These are phyloP conservation scores for Aeoliscus strigatus DNA, from an alignment of 2,797 vertebrate species.

Conservation along the genomic window DNA sequence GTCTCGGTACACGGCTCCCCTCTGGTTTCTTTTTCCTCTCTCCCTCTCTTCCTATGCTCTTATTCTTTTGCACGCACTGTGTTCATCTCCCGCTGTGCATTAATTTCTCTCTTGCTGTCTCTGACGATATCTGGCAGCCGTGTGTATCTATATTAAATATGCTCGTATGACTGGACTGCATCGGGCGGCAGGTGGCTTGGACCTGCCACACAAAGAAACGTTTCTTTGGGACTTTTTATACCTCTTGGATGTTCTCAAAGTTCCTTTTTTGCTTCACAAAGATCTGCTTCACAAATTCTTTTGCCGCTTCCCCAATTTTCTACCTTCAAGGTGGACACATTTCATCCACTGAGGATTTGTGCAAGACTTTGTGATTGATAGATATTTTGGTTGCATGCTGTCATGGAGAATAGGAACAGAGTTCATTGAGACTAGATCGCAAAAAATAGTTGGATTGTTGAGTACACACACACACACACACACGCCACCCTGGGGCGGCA, in stretches of 20 bases:
- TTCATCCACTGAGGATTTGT: slow-evolving; percentile 23
- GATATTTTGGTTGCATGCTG: slow-evolving; percentile 21
- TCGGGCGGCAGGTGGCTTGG: slow-evolving; percentile 56
- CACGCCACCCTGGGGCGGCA: slow-evolving; percentile 28
- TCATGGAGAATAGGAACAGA: slow-evolving; percentile 25
- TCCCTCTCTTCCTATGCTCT: slow-evolving; percentile 28
- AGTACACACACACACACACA: neutral
- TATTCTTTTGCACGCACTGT: slow-evolving; percentile 35
- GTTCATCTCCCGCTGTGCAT: slow-evolving; percentile 24
- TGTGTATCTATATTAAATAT: slow-evolving; percentile 33
- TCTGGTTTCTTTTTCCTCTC: slow-evolving; percentile 31
- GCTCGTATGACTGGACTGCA: slow-evolving; percentile 46
- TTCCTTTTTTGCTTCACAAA: slow-evolving; percentile 35
- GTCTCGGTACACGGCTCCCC: slow-evolving; percentile 12
- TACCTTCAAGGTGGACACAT: too few relatives aligned
- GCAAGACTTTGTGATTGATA: too few relatives aligned
- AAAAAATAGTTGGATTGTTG: neutral
- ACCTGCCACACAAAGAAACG: slow-evolving; percentile 42
- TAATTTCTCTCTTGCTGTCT: slow-evolving; percentile 10
- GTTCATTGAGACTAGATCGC: slow-evolving; percentile 17
- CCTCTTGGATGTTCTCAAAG: slow-evolving; percentile 42
- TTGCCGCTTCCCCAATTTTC: neutral
- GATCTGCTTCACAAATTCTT: slow-evolving; percentile 16
- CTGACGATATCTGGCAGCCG: slow-evolving; percentile 42
- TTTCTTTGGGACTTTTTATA: slow-evolving; percentile 40